Conservation (phyloP, 2,797 vertebrate genomes). For the Masticophis lateralis region DNA sequence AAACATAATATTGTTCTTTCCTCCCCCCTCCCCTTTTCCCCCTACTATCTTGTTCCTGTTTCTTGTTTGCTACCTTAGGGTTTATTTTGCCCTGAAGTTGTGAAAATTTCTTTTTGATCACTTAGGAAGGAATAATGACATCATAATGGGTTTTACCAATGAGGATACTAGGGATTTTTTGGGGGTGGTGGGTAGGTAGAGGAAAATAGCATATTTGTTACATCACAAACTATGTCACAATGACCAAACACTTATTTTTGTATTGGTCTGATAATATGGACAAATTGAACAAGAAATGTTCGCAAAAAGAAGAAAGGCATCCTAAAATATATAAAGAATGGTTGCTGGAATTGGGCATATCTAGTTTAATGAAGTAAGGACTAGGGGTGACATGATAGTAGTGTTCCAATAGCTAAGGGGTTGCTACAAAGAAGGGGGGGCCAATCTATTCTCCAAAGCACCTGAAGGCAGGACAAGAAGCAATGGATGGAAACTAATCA, state of each 20-base stretch:
- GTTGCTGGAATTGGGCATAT: not conserved
- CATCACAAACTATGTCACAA: not conserved
- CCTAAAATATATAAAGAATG: not conserved
- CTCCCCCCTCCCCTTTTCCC: too few species aligned
- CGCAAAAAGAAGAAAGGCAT: not conserved
- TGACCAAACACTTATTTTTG: not conserved
- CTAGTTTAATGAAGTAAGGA: not conserved
- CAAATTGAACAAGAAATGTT: not conserved
- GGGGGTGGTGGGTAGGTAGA: too few species aligned
- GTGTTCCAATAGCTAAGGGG: not conserved
- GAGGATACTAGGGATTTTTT: not conserved
- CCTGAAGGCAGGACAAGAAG: not conserved
- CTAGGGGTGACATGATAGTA: not conserved
- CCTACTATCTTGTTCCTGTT: not conserved
- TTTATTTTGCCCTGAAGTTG: not conserved
- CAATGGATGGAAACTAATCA: not conserved
- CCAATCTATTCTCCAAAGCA: not conserved
- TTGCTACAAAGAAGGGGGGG: not conserved
- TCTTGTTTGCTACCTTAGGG: not conserved
- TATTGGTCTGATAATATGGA: not conserved
- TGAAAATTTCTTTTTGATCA: not conserved
- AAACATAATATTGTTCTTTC: not conserved
- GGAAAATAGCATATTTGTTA: not conserved
- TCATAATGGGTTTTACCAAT: slow-evolving; percentile 29
- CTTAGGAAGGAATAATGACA: not conserved